phyloP scores from a whole-genome alignment of 2,113 vertebrate genomes.

The Ariopsis seemanni region DNA sequence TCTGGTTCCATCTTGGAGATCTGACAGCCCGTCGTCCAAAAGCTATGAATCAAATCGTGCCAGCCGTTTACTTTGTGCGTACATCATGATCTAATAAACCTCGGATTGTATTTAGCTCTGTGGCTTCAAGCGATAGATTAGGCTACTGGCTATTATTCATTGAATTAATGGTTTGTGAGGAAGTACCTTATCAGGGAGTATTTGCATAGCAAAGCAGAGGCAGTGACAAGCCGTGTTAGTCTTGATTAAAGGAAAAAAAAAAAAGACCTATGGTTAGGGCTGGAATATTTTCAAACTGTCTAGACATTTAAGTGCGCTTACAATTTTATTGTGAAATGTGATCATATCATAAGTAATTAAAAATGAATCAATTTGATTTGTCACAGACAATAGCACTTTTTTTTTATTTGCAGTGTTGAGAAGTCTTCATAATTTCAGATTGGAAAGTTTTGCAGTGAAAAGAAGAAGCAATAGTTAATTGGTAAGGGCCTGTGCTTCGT shows the following conservation, averaged over 20 bases:
- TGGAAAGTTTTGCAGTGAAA: constrained; percentile 24
- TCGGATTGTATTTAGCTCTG: constrained; percentile 29
- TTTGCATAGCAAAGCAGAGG: constrained; percentile 40
- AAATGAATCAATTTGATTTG: constrained; percentile 38
- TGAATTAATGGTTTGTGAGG: constrained; percentile 32
- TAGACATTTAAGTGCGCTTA: constrained; percentile 31
- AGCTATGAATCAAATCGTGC: neutral
- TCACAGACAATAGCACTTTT: constrained; percentile 18
- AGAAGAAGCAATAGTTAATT: constrained; percentile 16
- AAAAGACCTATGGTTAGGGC: constrained; percentile 10
- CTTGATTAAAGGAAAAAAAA: neutral
- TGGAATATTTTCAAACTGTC: constrained; percentile 25
- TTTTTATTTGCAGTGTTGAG: constrained; percentile 1
- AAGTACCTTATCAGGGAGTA: constrained; percentile 33
- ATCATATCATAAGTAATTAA: constrained; percentile 50
- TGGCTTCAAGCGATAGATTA: constrained; percentile 28
- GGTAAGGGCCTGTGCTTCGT: constrained; percentile 35
- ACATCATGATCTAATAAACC: constrained; percentile 36
- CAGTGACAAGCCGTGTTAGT: constrained; percentile 23
- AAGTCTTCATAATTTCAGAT: neutral
- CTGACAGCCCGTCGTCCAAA: constrained; percentile 30
- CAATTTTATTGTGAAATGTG: constrained; percentile 28
- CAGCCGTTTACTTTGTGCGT: constrained; percentile 13
- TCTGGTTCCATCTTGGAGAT: constrained; percentile 4
- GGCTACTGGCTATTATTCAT: constrained; percentile 29